A percentile compares a stretch with the other conserved stretches of the same genome.
Evolutionary conservation across 2,888 invertebrate species (phyloP).

Genomic region (Caradrina kadenii): DNA sequence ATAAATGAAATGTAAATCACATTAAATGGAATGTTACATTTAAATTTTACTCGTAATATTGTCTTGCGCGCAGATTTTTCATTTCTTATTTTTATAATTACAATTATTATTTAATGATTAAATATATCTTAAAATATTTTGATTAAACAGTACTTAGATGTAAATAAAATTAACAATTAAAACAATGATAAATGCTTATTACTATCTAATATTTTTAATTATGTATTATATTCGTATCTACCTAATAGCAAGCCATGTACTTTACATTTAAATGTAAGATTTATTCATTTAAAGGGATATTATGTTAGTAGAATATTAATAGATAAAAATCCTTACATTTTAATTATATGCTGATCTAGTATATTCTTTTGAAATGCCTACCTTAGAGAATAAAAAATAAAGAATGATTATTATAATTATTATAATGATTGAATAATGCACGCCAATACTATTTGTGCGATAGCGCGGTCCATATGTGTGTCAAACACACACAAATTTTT

Average conservation of each 20-base stretch:
- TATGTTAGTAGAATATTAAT: slow-evolving; percentile 53
- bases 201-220: slow-evolving; percentile 33
- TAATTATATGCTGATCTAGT: slow-evolving; percentile 13
- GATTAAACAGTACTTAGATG: slow-evolving; percentile 52
- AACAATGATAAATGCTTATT: slow-evolving; percentile 46
- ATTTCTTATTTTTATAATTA: slow-evolving; percentile 61
- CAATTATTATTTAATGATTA: slow-evolving; percentile 57
- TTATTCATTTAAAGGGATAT: slow-evolving; percentile 30
- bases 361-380: slow-evolving; percentile 45
- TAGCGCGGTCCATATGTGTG: slow-evolving; percentile 25
- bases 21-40: slow-evolving; percentile 63
- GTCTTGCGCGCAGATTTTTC: slow-evolving; percentile 79
- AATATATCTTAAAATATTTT: slow-evolving; percentile 52
- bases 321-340: slow-evolving; percentile 27
- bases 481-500: slow-evolving; percentile 10
- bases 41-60: slow-evolving; percentile 73
- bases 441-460: slow-evolving; percentile 30
- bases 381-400: slow-evolving; percentile 30
- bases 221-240: slow-evolving; percentile 6
- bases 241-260: slow-evolving; percentile 70
- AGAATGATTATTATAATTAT: slow-evolving; percentile 4
- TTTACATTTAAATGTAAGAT: slow-evolving; percentile 44
- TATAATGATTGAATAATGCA: not conserved
- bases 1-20: slow-evolving; percentile 69
- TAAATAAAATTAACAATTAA: slow-evolving; percentile 45